Base-by-base conservation (phyloP, 2,888 invertebrate species). In the Cantharis rustica region DNA sequence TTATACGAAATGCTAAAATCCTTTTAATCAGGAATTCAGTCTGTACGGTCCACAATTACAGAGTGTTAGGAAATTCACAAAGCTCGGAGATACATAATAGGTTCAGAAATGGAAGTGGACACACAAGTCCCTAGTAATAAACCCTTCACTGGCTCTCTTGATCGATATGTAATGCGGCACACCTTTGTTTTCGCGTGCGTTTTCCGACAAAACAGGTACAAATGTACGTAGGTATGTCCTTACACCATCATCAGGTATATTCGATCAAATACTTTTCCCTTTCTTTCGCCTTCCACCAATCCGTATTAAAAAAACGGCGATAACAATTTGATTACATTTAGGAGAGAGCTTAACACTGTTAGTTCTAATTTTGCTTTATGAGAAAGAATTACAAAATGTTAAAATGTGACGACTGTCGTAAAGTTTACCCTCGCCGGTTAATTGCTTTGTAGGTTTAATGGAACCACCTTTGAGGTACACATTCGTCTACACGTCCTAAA, bases 21-120 rank as follows among this genome's bases (percentile, higher is more conserved):
- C 83, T 84, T 83, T 83, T 83, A 84, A 84, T 83, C 83, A 82
- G 79, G 80, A 84, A 84, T 84, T 84, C 83, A 81, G 81, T 83
- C 80, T 73, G 75, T 72, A 75, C 76, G 77, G 77, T 78, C 79
- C 78, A 80, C 81, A 83, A 82, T 83, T 83, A 83, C 79, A 81
- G 79, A 82, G 79, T 80, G 82, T 82, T 82, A 81, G 76, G 81
- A 80, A 82, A 82, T 83, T 82, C 82, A 81, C 82, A 82, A 83
- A 83, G 81, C 81, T 77, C 68, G 75, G 71, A 75, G 74, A 78
- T 78, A 76, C 72, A 78, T 78, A 78, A 78, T 78, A 71, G 78
- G 72, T 72, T 76, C 70, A 66, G 76, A 76, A 72, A 76, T 76
- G 69, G 73, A 76, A 78, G 73, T 78, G 78, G 78, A 78, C 78